A percentile compares a stretch with the other conserved stretches of the same genome.
Evolutionary conservation across 2,888 invertebrate genomes (phyloP).

Genomic region (Eupithecia subfuscata): DNA sequence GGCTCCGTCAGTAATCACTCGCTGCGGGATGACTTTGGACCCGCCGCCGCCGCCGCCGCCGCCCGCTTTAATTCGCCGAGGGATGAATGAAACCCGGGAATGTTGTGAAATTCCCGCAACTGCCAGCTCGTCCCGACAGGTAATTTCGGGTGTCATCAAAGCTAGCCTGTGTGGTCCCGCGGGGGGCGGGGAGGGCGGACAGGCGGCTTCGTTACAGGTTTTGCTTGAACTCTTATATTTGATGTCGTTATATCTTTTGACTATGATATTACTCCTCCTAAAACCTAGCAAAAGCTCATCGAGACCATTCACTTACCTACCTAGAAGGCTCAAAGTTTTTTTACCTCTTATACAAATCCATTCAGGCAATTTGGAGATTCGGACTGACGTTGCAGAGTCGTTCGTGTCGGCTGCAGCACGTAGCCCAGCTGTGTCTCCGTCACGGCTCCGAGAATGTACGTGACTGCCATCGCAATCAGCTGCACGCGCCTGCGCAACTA

Average conservation of each 20-base stretch:
- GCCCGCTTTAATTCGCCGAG: not conserved
- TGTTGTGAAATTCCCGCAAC: not conserved
- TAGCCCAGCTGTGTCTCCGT: no score
- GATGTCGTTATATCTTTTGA: not conserved
- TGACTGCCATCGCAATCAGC: no score
- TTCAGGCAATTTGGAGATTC: no score
- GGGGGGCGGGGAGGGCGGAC: not conserved
- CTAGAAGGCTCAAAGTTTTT: no score
- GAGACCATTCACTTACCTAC: not conserved
- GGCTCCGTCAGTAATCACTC: constrained; percentile 5
- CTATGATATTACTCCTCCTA: no score
- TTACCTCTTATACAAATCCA: no score
- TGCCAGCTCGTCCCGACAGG: not conserved
- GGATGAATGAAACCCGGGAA: not conserved
- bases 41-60: constrained; percentile 10
- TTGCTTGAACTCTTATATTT: not conserved
- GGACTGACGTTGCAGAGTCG: no score
- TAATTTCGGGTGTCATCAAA: not conserved
- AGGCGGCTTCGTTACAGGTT: not conserved
- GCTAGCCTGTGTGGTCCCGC: not conserved
- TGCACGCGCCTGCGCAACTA: no score
- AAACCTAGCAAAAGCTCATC: not conserved
- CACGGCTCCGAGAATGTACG: no score
- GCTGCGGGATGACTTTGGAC: constrained; percentile 23
- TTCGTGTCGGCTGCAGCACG: no score